Evolutionary conservation across 2,888 invertebrate species (phyloP).

Genomic region (Fragum sueziense): DNA sequence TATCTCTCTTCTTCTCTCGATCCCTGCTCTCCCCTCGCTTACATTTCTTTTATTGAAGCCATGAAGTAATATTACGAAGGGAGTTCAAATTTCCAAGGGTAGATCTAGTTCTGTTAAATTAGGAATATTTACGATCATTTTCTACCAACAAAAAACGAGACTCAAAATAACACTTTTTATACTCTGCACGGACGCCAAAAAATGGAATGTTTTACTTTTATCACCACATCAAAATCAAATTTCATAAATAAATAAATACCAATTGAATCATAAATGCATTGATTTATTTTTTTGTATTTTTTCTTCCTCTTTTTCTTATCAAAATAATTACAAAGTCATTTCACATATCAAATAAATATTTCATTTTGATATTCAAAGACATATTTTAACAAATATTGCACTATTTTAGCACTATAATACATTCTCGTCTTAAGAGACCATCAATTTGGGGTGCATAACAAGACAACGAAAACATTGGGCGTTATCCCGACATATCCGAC

Average conservation of each 20-base stretch:
- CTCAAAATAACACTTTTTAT: too few relatives aligned
- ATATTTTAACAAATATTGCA: constrained; percentile 10
- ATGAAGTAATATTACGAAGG: too few relatives aligned
- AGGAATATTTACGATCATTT: too few relatives aligned
- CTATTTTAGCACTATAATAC: constrained; percentile 7
- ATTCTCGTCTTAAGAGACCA: neutral
- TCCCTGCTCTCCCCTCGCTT: too few relatives aligned
- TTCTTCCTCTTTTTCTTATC: neutral
- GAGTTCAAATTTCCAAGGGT: too few relatives aligned
- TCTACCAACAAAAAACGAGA: too few relatives aligned
- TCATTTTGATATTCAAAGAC: neutral
- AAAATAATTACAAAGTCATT: neutral
- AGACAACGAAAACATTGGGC: too few relatives aligned
- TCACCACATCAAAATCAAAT: constrained; percentile 5
- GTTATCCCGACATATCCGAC: too few relatives aligned
- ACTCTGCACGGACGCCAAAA: too few relatives aligned
- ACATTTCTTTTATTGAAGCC: too few relatives aligned
- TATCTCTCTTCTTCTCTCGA: constrained; percentile 1
- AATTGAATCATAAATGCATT: neutral
- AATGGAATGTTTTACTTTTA: neutral
- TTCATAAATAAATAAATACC: neutral
- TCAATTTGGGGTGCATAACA: too few relatives aligned
- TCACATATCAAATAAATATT: neutral
- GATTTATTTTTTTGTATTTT: neutral
- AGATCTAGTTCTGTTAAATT: too few relatives aligned